Evolutionary conservation across 2,113 vertebrate species (phyloP).

Genomic region (Petroica traversi): DNA sequence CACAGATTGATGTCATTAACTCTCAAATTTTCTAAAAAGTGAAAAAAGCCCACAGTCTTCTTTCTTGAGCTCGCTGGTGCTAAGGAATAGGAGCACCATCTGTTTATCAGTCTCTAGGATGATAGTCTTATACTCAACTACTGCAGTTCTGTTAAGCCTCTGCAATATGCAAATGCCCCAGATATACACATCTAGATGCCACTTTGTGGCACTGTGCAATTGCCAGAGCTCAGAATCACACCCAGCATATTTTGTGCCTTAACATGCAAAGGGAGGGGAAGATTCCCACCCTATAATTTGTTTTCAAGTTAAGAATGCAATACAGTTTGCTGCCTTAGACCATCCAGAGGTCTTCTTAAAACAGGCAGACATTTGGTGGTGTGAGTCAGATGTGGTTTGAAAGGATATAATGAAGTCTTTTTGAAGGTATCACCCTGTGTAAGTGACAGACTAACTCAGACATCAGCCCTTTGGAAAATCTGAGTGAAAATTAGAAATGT

Average conservation of each 20-base stretch:
- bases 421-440: not conserved
- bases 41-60: not conserved
- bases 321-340: not conserved
- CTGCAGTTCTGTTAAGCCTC: not conserved
- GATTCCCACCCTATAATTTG: not conserved
- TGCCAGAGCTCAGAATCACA: not conserved
- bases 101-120: slow-evolving; percentile 5
- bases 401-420: not conserved
- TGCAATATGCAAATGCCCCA: slow-evolving; percentile 16
- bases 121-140: not conserved
- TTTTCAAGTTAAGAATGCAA: not conserved
- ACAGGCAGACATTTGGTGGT: not conserved
- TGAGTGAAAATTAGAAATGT: not conserved
- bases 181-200: not conserved
- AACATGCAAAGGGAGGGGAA: not conserved
- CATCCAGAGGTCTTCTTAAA: not conserved
- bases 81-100: slow-evolving; percentile 32
- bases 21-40: not conserved
- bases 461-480: not conserved
- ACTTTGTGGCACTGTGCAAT: not conserved
- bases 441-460: not conserved
- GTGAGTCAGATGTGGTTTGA: not conserved
- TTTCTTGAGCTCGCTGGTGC: not conserved
- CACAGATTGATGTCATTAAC: not conserved
- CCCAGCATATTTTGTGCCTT: not conserved